Evolutionary conservation across 2,888 invertebrate species (phyloP), one percentile per base, ranked within the genome.

Genomic region (Hyppa rectilinea): DNA sequence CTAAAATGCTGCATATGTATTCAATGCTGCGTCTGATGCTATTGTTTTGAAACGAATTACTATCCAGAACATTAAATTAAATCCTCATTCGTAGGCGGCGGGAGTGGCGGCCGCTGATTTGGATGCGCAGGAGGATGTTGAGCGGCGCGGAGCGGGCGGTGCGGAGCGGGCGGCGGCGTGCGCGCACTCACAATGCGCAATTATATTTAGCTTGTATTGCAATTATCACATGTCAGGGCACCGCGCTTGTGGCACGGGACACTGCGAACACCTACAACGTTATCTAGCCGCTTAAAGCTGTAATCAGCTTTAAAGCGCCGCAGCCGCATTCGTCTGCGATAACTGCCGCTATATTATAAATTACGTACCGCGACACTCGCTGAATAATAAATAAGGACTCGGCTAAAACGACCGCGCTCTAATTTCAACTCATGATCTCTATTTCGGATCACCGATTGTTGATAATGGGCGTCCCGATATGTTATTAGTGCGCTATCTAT

Each of bases 41-140:
- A 91, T 91, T 91, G 91, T 91, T 90, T 89, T 87, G 75, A 88
- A 90, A 89, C 87, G 87, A 85, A 90, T 94, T 91, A 90, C 85
- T 86, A 88, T 88, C 84, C 87, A 87, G 87, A 89, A 90, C 89
- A 89, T 89, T 85, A 88, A 88, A 92, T 91, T 92, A 93, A 91
- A 91, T 86, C 83, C 88, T 92, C 92, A 93, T 95, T 93, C 88
- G 94, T 95, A 95, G 84, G 93, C 94, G 82, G 87, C 84, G 83
- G 87, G 87, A 89, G 90, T 87, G 88, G 85, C 87, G 82, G 85
- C 76, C 80, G 88, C 92, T 92, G 90, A 93, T 95, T 95, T 88
- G 90, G 92, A 95, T 95, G 94, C 94, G 90, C 87, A 87, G 83
- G 87, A 88, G 91, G 90, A 89, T 84, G 86, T 81, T 76, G 82